phyloP scores from a whole-genome alignment of 1,140 invertebrate species.

The Zophobas morio region DNA sequence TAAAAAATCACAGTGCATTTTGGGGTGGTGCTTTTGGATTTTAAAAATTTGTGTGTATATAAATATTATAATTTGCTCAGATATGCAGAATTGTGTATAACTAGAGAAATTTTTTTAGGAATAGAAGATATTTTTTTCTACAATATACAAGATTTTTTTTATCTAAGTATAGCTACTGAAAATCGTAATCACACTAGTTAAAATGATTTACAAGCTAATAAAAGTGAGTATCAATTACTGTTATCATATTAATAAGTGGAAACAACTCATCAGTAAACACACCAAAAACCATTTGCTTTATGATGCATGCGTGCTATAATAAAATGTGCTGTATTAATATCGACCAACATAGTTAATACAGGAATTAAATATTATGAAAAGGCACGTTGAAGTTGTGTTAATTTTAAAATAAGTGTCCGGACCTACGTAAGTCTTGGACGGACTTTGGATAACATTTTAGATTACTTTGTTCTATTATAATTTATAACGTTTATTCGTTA shows the following conservation, averaged over 20 bases:
- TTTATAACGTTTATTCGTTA: too few species aligned
- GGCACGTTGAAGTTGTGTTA: background rate
- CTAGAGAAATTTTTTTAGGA: constrained; percentile 13
- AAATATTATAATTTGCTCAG: constrained; percentile 29
- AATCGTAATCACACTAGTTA: constrained; percentile 5
- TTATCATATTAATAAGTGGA: background rate
- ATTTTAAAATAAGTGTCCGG: background rate
- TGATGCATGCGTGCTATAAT: too few species aligned
- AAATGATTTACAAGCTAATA: constrained; percentile 12
- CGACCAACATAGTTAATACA: too few species aligned
- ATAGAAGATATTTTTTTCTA: background rate
- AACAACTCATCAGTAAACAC: constrained; percentile 8
- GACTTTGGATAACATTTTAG: background rate
- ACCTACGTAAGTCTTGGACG: background rate
- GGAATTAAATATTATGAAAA: background rate
- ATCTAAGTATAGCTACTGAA: background rate
- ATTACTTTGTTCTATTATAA: background rate
- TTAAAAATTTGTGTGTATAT: constrained; percentile 29
- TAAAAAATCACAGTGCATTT: constrained; percentile 32
- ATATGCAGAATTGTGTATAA: constrained; percentile 25
- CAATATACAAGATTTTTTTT: background rate
- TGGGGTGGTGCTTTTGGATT: constrained; percentile 37
- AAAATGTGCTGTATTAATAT: too few species aligned
- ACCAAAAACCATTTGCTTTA: constrained; percentile 1
- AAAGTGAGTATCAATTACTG: constrained; percentile 13